A percentile compares a stretch with the other conserved stretches of the same genome.
Conservation (phyloP, 2,113 vertebrate genomes). For the Alexandromys fortis region DNA sequence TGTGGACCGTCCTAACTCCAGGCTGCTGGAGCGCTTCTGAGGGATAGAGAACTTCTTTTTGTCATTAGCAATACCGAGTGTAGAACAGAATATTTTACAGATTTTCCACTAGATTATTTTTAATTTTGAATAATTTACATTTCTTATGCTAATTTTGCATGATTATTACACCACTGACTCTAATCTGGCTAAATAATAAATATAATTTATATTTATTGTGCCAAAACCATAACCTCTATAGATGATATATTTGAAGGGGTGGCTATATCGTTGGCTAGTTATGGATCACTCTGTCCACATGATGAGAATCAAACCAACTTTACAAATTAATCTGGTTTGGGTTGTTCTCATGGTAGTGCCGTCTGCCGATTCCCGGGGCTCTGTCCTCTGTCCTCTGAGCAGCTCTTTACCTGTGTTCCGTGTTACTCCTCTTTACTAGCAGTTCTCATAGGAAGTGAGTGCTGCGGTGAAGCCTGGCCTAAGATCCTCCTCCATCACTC, state of each 20-base stretch:
- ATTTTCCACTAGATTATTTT: conserved; percentile 48
- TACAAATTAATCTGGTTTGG: conserved; percentile 22
- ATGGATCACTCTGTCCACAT: conserved; percentile 3
- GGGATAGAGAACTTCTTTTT: neutral
- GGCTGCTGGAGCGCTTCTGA: conserved; percentile 41
- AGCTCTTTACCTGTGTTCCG: conserved; percentile 12
- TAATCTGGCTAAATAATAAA: conserved; percentile 51
- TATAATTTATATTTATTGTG: conserved; percentile 59
- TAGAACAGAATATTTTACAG: conserved; percentile 58
- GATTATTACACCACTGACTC: conserved; percentile 14
- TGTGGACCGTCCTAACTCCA: conserved; percentile 35
- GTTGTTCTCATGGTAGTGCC: conserved; percentile 21
- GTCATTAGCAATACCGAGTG: conserved; percentile 29
- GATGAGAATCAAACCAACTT: conserved; percentile 32
- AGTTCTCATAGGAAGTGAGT: conserved; percentile 20
- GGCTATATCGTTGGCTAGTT: conserved; percentile 22
- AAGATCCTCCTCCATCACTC: conserved; percentile 6
- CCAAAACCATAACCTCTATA: conserved; percentile 56
- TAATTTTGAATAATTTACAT: conserved; percentile 53
- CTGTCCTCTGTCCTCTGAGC: conserved; percentile 39
- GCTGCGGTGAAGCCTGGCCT: conserved; percentile 18
- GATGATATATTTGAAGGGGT: conserved; percentile 24
- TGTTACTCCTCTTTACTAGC: neutral
- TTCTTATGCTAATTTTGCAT: conserved; percentile 41
- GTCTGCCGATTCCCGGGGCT: neutral